Evolutionary conservation across 2,888 invertebrate genomes (phyloP), one percentile per base, ranked within the genome.

Genomic region (Epistrophe eligans): DNA sequence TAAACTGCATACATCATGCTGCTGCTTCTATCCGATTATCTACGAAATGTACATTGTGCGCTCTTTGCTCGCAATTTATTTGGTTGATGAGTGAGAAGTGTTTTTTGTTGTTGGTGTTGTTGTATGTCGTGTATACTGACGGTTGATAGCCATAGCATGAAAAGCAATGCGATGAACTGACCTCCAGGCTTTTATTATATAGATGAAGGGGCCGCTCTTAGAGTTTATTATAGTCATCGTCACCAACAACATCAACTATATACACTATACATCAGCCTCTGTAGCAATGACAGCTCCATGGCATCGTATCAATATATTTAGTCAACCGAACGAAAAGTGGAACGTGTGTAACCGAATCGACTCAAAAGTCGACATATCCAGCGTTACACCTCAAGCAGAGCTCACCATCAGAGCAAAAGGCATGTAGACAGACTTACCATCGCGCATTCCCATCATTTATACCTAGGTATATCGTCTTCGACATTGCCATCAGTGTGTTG

Each of bases 61-160:
- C 66, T 28, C 60, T 74, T 77, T 77, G 81, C 70, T 77, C 70
- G 73, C 64, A 79, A 82, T 82, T 81, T 82, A 81, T 85, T 77
- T 77, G 62, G 60, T 57, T 77, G 77, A 85, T 85, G 79, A 83
- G 67, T 74, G 52, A 66, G 74, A 79, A 77, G 66, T 73, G 55
- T 70, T 81, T 67, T 77, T 40, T 55, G 28, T 28, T 77, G 67
- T 60, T 71, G 19, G 55, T 71, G 32, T 40, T 52, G 11, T 52
- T 4, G 5, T 40, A 4, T 38, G 2, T 10, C 19, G 7, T 66
- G 13, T 64, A 57, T 40, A 62, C 40, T 80, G 55, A 15, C 13
- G 52, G 24, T 24, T 43, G 62, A 62, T 43, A 62, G 40, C 43
- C 62, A 62, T 43, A 24, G 40, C 62, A 40, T 24, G 15, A 60